Evolutionary conservation across 1,140 invertebrate species (phyloP).

Genomic region (Brachionus koreanus): DNA sequence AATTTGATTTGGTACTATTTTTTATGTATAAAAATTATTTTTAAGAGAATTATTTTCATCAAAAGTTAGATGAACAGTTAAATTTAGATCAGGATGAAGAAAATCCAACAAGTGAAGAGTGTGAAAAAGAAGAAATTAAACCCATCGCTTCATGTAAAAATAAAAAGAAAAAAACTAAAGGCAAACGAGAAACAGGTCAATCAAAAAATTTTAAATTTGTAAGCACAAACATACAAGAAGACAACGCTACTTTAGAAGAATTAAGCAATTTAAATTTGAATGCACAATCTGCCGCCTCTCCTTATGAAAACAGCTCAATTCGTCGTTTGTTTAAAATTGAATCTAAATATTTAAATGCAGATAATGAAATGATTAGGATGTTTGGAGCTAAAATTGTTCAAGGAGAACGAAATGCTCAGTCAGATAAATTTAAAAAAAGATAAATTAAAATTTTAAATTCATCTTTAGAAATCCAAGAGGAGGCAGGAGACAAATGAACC

Average conservation of each 20-base stretch:
- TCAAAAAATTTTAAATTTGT: not conserved
- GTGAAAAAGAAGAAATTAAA: not conserved
- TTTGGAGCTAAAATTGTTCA: slow-evolving; percentile 77
- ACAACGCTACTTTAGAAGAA: not conserved
- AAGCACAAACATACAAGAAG: not conserved
- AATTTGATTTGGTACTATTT: slow-evolving; percentile 21
- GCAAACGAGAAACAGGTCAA: not conserved
- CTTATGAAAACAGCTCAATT: not conserved
- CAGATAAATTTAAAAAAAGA: slow-evolving; percentile 49
- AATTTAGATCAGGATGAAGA: not conserved
- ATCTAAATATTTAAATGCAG: slow-evolving; percentile 71
- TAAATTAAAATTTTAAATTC: not conserved
- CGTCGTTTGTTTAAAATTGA: slow-evolving; percentile 17
- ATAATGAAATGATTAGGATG: slow-evolving; percentile 76
- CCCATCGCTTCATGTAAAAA: not conserved
- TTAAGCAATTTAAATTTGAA: not conserved
- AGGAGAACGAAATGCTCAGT: slow-evolving; percentile 59
- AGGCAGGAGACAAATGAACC: not conserved
- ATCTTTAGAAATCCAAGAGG: slow-evolving; percentile 15
- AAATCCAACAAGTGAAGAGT: not conserved
- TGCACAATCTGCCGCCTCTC: not conserved
- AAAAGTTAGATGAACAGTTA: slow-evolving; percentile 10
- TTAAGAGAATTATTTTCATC: not conserved
- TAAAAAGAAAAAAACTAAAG: slow-evolving; percentile 28
- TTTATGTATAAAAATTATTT: not conserved